phyloP scores from a whole-genome alignment of 2,888 invertebrate species.

The Orthonychiurus folsomi region DNA sequence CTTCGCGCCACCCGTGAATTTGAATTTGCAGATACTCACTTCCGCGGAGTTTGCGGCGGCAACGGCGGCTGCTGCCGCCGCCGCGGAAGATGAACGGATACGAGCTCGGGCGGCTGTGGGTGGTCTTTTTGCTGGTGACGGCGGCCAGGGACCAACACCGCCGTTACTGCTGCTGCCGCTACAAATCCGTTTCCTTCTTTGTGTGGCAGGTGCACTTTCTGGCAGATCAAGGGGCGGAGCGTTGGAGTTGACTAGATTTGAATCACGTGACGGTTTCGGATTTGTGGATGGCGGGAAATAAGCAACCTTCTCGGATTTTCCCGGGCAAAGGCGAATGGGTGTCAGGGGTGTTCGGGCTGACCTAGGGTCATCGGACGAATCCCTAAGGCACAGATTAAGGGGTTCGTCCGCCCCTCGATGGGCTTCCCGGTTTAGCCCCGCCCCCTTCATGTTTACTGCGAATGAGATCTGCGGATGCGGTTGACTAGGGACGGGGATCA shows the following conservation, averaged over 20 bases:
- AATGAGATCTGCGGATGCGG: not conserved
- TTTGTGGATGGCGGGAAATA: too few relatives aligned
- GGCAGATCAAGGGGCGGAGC: slow-evolving; percentile 15
- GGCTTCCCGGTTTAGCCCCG: not conserved
- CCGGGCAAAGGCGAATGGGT: too few relatives aligned
- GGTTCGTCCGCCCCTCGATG: slow-evolving; percentile 26
- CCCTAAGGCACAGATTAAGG: slow-evolving; percentile 35
- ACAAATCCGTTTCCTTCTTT: not conserved
- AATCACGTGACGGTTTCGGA: slow-evolving; percentile 15
- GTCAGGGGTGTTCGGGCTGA: too few relatives aligned
- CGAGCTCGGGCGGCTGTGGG: not conserved
- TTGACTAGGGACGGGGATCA: not conserved
- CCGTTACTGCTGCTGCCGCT: not conserved
- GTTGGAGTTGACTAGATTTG: slow-evolving; percentile 33
- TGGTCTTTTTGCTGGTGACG: not conserved
- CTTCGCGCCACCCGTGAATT: slow-evolving; percentile 83
- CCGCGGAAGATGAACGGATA: slow-evolving; percentile 5
- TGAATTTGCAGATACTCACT: slow-evolving; percentile 85
- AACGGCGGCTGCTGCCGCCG: slow-evolving; percentile 60
- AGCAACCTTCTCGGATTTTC: too few relatives aligned
- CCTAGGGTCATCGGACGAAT: slow-evolving; percentile 10
- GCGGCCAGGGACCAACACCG: not conserved
- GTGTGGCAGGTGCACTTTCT: not conserved
- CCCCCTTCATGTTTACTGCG: not conserved
- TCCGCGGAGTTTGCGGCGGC: slow-evolving; percentile 49